phyloP scores from a whole-genome alignment of 1,140 invertebrate species.

The Palaemon carinicauda region DNA sequence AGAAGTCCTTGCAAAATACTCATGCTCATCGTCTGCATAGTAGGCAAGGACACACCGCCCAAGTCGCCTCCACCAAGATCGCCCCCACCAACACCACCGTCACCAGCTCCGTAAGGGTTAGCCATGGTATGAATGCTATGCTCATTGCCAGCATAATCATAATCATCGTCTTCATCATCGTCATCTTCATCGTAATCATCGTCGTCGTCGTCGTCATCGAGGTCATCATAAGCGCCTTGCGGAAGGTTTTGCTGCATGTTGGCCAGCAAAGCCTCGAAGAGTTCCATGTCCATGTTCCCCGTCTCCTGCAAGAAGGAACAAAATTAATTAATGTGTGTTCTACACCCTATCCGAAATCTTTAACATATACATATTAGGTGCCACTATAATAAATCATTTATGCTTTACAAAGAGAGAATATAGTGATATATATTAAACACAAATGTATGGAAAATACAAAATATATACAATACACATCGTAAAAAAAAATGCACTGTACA shows the following conservation, averaged over 20 bases:
- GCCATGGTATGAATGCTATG: constrained; percentile 56
- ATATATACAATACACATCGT: not conserved
- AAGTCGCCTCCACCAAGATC: constrained; percentile 37
- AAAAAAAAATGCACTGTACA: too few species aligned
- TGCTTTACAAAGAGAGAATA: too few species aligned
- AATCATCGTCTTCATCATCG: constrained; percentile 56
- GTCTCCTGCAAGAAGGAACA: constrained; percentile 34
- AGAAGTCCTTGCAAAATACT: constrained; percentile 56
- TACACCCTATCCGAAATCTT: too few species aligned
- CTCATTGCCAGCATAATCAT: constrained; percentile 41
- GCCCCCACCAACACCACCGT: constrained; percentile 33
- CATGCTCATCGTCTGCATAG: constrained; percentile 59
- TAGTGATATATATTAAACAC: not conserved
- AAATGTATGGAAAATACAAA: not conserved
- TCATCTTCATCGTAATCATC: constrained; percentile 57
- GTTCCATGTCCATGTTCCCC: constrained; percentile 49
- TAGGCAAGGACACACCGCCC: constrained; percentile 41
- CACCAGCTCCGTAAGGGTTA: constrained; percentile 53
- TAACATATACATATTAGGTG: too few species aligned
- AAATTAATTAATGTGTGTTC: not conserved
- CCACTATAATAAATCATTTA: too few species aligned
- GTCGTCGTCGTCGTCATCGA: constrained; percentile 57
- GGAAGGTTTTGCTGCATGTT: constrained; percentile 56
- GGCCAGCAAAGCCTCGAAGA: constrained; percentile 58
- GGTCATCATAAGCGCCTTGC: constrained; percentile 41